Evolutionary conservation across 2,888 invertebrate genomes (phyloP).

Genomic region (Dimorphilus gyrociliatus): DNA sequence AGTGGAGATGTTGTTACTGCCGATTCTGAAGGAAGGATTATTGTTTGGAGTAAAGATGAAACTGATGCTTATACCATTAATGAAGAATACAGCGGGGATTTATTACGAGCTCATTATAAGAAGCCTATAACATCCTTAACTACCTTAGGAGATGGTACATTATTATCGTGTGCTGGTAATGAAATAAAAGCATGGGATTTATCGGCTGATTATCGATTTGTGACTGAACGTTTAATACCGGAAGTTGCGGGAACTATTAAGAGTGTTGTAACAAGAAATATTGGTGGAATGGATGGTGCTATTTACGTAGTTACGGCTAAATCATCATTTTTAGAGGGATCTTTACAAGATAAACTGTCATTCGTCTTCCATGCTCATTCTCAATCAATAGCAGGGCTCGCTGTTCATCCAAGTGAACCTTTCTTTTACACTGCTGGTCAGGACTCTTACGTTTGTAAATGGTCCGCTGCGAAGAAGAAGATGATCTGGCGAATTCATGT

Average conservation of each 20-base stretch:
- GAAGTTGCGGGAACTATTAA: slow-evolving; percentile 71
- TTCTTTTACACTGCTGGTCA: slow-evolving; percentile 79
- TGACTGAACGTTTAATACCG: slow-evolving; percentile 55
- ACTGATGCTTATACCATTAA: slow-evolving; percentile 54
- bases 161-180: slow-evolving; percentile 59
- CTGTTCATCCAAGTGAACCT: slow-evolving; percentile 67
- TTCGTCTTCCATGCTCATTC: too few species aligned
- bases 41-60: slow-evolving; percentile 71
- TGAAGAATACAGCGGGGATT: too few species aligned
- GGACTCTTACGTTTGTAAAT: slow-evolving; percentile 72
- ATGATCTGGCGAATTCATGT: slow-evolving; percentile 71
- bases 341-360: slow-evolving; percentile 68
- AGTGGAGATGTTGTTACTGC: slow-evolving; percentile 82
- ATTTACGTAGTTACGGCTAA: slow-evolving; percentile 76
- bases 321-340: slow-evolving; percentile 76
- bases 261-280: slow-evolving; percentile 66
- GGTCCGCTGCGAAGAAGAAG: slow-evolving; percentile 60
- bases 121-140: too few species aligned
- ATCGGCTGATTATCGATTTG: slow-evolving; percentile 68
- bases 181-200: slow-evolving; percentile 87
- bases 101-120: too few species aligned
- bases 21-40: slow-evolving; percentile 76
- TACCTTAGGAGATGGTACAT: slow-evolving; percentile 74
- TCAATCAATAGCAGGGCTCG: too few species aligned
- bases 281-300: slow-evolving; percentile 67